phyloP scores from a whole-genome alignment of 2,113 vertebrate species.

The Psilopsiagon aurifrons region DNA sequence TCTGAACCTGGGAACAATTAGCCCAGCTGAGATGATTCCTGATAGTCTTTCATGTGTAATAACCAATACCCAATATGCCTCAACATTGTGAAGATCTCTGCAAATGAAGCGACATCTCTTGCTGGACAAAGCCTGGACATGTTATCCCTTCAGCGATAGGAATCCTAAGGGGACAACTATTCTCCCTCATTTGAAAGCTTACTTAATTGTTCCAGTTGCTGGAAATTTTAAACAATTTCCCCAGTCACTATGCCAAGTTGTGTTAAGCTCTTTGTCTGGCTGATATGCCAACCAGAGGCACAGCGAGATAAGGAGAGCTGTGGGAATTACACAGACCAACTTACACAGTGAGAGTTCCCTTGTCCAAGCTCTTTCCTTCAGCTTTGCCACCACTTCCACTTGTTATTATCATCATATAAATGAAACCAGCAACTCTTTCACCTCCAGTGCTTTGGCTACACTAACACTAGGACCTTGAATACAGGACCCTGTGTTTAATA shows the following conservation, averaged over 20 bases:
- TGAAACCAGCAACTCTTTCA: not conserved
- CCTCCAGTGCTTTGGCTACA: not conserved
- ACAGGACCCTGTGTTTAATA: not conserved
- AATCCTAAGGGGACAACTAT: conserved; percentile 63
- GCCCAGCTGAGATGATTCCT: conserved; percentile 12
- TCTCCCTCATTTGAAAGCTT: conserved; percentile 34
- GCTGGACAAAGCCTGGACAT: conserved; percentile 65
- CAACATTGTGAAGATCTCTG: conserved; percentile 53
- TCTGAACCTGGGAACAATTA: conserved; percentile 33
- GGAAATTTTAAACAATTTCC: conserved; percentile 57
- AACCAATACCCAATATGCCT: conserved; percentile 45
- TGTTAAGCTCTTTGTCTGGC: conserved; percentile 66
- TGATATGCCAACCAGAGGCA: conserved; percentile 66
- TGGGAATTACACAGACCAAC: conserved; percentile 56
- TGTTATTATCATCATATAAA: not conserved
- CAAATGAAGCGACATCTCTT: conserved; percentile 63
- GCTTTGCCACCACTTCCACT: not conserved
- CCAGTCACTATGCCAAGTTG: conserved; percentile 36
- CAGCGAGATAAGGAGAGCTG: conserved; percentile 63
- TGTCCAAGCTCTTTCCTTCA: not conserved
- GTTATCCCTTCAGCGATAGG: conserved; percentile 68
- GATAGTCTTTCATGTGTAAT: conserved; percentile 33
- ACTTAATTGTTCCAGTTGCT: conserved; percentile 69
- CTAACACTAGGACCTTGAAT: not conserved
- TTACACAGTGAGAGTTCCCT: not conserved